Percentiles rank a stretch among this genome's conserved stretches.
phyloP scores from a whole-genome alignment of 2,797 vertebrate species.

The Enteromius anoplus region DNA sequence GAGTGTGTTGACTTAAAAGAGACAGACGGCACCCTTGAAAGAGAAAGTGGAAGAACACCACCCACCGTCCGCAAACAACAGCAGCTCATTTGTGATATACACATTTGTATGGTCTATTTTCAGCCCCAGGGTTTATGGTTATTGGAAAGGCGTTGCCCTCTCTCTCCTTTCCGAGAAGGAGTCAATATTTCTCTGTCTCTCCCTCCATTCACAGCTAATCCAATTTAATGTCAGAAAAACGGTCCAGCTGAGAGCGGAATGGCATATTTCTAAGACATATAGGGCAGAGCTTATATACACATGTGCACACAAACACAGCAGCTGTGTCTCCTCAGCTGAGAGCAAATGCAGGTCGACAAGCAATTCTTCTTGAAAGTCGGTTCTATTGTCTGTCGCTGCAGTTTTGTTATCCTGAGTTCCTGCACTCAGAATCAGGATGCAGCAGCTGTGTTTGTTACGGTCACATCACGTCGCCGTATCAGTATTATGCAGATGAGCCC shows the following conservation, averaged over 20 bases:
- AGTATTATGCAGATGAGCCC: constrained; percentile 20
- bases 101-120: constrained; percentile 82
- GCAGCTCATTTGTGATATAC: constrained; percentile 77
- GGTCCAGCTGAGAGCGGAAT: constrained; percentile 52
- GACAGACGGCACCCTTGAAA: constrained; percentile 47
- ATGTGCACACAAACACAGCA: background rate
- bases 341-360: constrained; percentile 32
- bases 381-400: constrained; percentile 61
- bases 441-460: constrained; percentile 4
- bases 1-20: constrained; percentile 52
- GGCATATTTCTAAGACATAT: constrained; percentile 54
- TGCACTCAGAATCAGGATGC: constrained; percentile 52
- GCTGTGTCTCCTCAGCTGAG: constrained; percentile 36
- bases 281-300: constrained; percentile 26
- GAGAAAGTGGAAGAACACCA: constrained; percentile 51
- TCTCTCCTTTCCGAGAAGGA: constrained; percentile 82
- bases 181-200: constrained; percentile 83
- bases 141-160: constrained; percentile 84
- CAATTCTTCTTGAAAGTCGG: constrained; percentile 35
- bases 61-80: constrained; percentile 68
- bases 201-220: constrained; percentile 62
- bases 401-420: constrained; percentile 22
- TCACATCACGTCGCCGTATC: background rate
- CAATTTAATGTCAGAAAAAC: constrained; percentile 65
- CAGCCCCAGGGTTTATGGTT: constrained; percentile 83